Conservation (phyloP, 2,113 vertebrate species). For the Nettapus auritus region DNA sequence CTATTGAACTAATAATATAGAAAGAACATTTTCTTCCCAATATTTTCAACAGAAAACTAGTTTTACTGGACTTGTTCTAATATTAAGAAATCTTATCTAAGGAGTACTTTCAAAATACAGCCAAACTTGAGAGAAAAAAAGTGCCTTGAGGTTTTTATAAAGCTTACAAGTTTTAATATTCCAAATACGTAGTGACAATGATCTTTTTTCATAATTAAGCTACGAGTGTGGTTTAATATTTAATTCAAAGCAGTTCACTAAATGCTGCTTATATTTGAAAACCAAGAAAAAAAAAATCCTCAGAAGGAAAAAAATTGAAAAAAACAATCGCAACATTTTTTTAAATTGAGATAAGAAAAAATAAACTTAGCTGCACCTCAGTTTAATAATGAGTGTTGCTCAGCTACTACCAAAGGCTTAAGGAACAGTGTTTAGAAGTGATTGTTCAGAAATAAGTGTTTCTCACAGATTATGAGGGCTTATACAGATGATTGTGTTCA, state of each 20-base stretch:
- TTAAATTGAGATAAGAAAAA: conserved; percentile 42
- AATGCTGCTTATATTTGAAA: background rate
- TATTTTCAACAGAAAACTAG: conserved; percentile 17
- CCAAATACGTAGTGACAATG: conserved; percentile 3
- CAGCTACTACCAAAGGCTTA: conserved; percentile 1
- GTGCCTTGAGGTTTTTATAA: conserved; percentile 44
- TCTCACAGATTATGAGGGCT: conserved; percentile 47
- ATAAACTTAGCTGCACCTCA: conserved; percentile 24
- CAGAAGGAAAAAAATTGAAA: background rate
- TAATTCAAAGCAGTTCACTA: conserved; percentile 21
- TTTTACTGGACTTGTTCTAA: background rate
- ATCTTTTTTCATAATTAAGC: conserved; percentile 46
- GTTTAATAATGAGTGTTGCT: background rate
- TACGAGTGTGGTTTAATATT: background rate
- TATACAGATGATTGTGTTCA: conserved; percentile 49
- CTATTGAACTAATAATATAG: background rate
- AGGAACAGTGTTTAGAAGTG: conserved; percentile 25
- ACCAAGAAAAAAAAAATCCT: background rate
- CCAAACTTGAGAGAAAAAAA: conserved; percentile 15
- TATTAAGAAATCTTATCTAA: conserved; percentile 48
- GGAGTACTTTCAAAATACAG: conserved; percentile 28
- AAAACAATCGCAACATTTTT: background rate
- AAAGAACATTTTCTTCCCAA: background rate
- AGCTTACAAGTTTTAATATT: conserved; percentile 49
- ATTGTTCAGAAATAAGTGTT: conserved; percentile 49